phyloP scores from a whole-genome alignment of 2,888 invertebrate species.

The Eumerus sabulonum region DNA sequence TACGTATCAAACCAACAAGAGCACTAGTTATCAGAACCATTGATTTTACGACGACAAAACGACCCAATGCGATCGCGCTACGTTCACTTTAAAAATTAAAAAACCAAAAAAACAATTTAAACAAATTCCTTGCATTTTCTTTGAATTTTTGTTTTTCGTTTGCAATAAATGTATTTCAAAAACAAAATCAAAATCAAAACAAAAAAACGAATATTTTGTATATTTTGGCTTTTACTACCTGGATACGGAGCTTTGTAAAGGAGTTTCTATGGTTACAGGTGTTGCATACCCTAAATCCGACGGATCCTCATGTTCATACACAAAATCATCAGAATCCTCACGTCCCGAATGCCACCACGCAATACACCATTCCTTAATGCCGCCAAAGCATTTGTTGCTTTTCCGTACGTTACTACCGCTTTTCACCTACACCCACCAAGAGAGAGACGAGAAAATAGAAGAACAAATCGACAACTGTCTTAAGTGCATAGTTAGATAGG shows the following conservation, averaged over 20 bases:
- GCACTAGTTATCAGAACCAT: conserved; percentile 12
- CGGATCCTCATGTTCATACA: conserved; percentile 85
- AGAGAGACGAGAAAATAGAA: conserved; percentile 15
- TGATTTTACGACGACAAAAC: conserved; percentile 46
- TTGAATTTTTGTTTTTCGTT: conserved; percentile 13
- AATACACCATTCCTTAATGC: conserved; percentile 88
- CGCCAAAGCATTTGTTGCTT: conserved; percentile 76
- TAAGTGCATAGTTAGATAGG: too few relatives aligned
- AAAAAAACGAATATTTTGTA: conserved; percentile 46
- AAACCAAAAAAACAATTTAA: too few relatives aligned
- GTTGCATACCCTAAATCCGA: conserved; percentile 89
- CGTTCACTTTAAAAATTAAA: conserved; percentile 31
- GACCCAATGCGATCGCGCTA: conserved; percentile 50
- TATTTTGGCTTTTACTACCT: conserved; percentile 80
- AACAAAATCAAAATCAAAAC: conserved; percentile 31
- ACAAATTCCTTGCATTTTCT: conserved; percentile 10
- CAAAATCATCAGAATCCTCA: conserved; percentile 89
- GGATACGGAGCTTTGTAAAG: conserved; percentile 91
- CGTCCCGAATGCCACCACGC: conserved; percentile 95
- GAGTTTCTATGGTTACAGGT: conserved; percentile 91
- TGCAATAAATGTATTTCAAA: too few relatives aligned
- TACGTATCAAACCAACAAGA: background rate
- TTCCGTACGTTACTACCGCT: conserved; percentile 77
- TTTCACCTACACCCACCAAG: conserved; percentile 76
- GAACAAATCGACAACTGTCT: conserved; percentile 22